Evolutionary conservation across 2,888 invertebrate genomes (phyloP), one percentile per base, ranked within the genome.

Genomic region (Drosophila diplacantha): DNA sequence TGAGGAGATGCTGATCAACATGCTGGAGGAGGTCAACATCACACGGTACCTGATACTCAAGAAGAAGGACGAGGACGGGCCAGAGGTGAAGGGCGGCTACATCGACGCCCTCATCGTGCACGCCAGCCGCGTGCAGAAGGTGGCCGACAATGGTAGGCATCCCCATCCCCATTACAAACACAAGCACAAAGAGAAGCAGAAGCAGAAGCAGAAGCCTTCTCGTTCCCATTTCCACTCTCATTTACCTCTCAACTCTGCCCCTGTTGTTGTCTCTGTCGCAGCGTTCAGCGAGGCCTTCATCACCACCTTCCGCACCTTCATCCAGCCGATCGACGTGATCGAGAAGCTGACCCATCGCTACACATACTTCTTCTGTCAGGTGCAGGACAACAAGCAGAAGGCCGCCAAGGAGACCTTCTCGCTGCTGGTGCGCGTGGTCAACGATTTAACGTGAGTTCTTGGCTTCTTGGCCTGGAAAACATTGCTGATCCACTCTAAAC

Each of bases 291-390:
- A 99, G 91, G 98, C 99, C 71, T 99, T 99, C 90, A 92, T 99
- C 78, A 96, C 98, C 55, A 99, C 99, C 65, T 99, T 99, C 90
- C 92, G 98, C 77, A 98, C 98, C 67, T 98, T 98, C 90, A 93
- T 98, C 86, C 91, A 94, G 64, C 96, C 98, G 24, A 89, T 93
- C 83, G 95, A 95, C 74, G 91, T 98, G 74, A 93, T 98, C 74
- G 92, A 93, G 84, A 96, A 97, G 85, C 90, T 98, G 58, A 93
- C 96, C 85, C 92, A 94, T 85, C 87, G 89, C 50, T 88, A 89
- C 68, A 86, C 87, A 50, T 81, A 93, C 75, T 94, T 95, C 86
- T 92, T 92, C 86, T 94, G 91, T 86, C 93, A 92, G 77, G 90
- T 92, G 51, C 92, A 92, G 77, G 88, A 90, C 86, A 91, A 90